Percentiles rank a stretch among this genome's conserved stretches.
Conservation (phyloP, 2,113 vertebrate species). For the Glaucidium brasilianum region DNA sequence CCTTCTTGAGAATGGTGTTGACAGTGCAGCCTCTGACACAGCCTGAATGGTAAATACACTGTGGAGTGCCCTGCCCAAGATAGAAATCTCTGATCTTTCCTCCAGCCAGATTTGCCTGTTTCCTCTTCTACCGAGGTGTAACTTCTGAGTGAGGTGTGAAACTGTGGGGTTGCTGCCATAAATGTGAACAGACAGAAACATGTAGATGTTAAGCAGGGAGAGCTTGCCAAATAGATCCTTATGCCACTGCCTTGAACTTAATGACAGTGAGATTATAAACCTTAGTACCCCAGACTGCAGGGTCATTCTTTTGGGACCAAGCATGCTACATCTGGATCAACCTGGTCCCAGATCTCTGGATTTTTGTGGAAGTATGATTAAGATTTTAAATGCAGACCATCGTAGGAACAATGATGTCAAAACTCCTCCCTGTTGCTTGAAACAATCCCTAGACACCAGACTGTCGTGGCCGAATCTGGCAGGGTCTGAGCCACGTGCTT, state of each 20-base stretch:
- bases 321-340: background rate
- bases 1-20: constrained; percentile 44
- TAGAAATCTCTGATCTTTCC: constrained; percentile 56
- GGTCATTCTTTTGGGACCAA: background rate
- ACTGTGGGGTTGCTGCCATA: background rate
- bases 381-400: background rate
- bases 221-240: constrained; percentile 27
- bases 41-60: constrained; percentile 29
- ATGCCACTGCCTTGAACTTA: background rate
- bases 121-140: constrained; percentile 2
- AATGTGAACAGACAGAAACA: constrained; percentile 23
- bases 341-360: background rate
- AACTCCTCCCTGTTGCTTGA: constrained; percentile 11
- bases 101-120: constrained; percentile 35
- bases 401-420: background rate
- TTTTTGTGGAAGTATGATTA: background rate
- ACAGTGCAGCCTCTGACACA: constrained; percentile 36
- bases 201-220: background rate
- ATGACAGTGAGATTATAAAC: background rate
- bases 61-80: constrained; percentile 56
- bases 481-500: background rate
- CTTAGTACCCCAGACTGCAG: background rate
- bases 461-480: background rate
- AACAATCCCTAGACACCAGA: background rate
- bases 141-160: constrained; percentile 22